These are phyloP conservation scores for Drosophila borborema DNA, from an alignment of 2,888 invertebrate genomes.

Conservation along the genomic window DNA sequence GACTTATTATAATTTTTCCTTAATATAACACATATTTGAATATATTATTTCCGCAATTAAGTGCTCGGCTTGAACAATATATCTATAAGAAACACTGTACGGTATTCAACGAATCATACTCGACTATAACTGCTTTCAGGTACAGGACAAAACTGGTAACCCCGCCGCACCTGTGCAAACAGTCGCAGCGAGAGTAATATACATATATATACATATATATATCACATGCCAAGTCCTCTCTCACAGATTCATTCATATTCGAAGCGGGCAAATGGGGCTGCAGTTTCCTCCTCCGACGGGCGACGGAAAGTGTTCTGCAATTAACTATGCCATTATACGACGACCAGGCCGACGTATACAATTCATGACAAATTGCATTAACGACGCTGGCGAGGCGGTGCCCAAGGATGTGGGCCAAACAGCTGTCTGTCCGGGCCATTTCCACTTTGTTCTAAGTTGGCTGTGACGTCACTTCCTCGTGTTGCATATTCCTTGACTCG, in stretches of 20 bases:
- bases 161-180: slow-evolving; percentile 4
- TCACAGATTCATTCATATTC: slow-evolving; percentile 4
- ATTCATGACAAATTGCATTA: slow-evolving; percentile 40
- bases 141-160: neutral
- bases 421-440: slow-evolving; percentile 17
- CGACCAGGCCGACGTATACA: slow-evolving; percentile 4
- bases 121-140: neutral
- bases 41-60: neutral
- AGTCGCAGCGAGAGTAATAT: slow-evolving; percentile 4
- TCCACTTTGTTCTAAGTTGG: slow-evolving; percentile 16
- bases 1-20: neutral
- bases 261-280: neutral
- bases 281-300: neutral
- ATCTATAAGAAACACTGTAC: neutral
- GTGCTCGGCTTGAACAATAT: neutral
- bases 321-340: slow-evolving; percentile 31
- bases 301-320: slow-evolving; percentile 21
- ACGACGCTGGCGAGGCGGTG: slow-evolving; percentile 8
- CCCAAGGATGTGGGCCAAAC: slow-evolving; percentile 4
- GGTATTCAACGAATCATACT: neutral
- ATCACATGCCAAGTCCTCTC: neutral
- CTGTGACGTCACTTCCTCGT: slow-evolving; percentile 54
- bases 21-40: neutral
- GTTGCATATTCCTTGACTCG: slow-evolving; percentile 28
- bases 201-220: slow-evolving; percentile 1